Conservation (phyloP, 2,888 invertebrate species). For the Nemurella pictetii region DNA sequence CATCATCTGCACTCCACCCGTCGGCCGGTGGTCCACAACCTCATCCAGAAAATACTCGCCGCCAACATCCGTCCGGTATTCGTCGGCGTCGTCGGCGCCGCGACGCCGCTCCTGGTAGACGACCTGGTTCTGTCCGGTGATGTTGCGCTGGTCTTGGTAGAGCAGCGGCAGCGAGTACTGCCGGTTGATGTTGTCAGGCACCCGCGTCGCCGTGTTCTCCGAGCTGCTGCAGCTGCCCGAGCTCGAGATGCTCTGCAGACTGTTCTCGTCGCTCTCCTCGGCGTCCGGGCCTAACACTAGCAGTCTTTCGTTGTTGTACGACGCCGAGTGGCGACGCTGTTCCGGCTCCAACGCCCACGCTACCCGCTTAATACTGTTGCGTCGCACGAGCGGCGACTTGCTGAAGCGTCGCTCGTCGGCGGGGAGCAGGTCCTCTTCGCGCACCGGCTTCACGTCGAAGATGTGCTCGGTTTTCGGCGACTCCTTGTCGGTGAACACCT, state of each 20-base stretch:
- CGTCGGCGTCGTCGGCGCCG: neutral
- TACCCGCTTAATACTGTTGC: slow-evolving; percentile 40
- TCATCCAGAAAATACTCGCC: neutral
- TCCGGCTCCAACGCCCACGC: slow-evolving; percentile 23
- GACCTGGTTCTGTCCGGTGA: slow-evolving; percentile 11
- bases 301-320: slow-evolving; percentile 20
- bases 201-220: neutral
- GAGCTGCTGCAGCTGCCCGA: slow-evolving; percentile 37
- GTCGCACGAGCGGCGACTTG: slow-evolving; percentile 50
- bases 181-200: slow-evolving; percentile 1
- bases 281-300: slow-evolving; percentile 31
- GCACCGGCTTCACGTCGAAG: slow-evolving; percentile 47
- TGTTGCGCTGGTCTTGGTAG: slow-evolving; percentile 8
- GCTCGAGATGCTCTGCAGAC: slow-evolving; percentile 41
- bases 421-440: slow-evolving; percentile 46
- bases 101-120: slow-evolving; percentile 14
- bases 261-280: slow-evolving; percentile 40
- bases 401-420: slow-evolving; percentile 49
- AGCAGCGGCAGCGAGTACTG: slow-evolving; percentile 16
- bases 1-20: neutral
- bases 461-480: slow-evolving; percentile 45
- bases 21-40: slow-evolving; percentile 17
- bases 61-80: neutral
- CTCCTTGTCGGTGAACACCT: slow-evolving; percentile 33
- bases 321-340: neutral